These are phyloP conservation scores for Arctia plantaginis DNA, from an alignment of 2,888 invertebrate species.

Conservation along the genomic window DNA sequence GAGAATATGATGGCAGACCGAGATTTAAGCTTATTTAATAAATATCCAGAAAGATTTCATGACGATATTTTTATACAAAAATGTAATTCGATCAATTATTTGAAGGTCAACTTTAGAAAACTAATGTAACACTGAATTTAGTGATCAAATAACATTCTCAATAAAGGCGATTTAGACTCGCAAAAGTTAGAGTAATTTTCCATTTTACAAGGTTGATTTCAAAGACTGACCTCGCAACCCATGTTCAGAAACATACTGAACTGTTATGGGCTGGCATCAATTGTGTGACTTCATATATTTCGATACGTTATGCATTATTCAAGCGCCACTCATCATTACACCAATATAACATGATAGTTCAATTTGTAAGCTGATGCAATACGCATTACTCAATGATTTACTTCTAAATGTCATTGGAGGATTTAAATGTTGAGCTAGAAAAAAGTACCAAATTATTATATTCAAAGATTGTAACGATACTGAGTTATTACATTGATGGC, in stretches of 20 bases:
- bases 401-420: neutral
- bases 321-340: conserved; percentile 6
- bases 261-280: neutral
- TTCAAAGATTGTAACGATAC: neutral
- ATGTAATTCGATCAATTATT: too few relatives aligned
- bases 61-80: too few relatives aligned
- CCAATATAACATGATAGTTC: conserved; percentile 3
- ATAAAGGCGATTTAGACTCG: too few relatives aligned
- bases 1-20: too few relatives aligned
- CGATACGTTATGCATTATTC: conserved; percentile 16
- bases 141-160: too few relatives aligned
- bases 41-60: too few relatives aligned
- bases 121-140: too few relatives aligned
- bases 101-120: too few relatives aligned
- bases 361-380: neutral
- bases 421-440: neutral
- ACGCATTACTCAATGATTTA: neutral
- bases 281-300: conserved; percentile 6
- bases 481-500: neutral
- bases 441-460: neutral
- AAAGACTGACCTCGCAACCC: neutral
- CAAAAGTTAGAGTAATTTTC: neutral
- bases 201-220: neutral
- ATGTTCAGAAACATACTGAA: neutral
- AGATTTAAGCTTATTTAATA: too few relatives aligned